Conservation (phyloP, 2,113 vertebrate genomes). For the Corythaixoides concolor region DNA sequence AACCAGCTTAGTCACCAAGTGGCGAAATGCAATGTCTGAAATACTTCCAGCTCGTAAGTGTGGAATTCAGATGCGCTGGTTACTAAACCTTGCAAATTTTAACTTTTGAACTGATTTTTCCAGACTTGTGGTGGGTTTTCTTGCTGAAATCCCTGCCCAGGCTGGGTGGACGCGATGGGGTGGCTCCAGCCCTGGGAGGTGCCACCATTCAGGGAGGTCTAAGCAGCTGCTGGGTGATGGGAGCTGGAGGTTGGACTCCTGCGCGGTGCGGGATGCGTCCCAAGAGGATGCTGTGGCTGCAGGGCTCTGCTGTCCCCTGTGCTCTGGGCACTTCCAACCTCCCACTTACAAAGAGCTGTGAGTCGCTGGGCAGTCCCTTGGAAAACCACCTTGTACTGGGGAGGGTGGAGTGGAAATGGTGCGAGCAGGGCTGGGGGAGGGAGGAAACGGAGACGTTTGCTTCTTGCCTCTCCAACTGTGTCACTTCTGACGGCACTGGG, state of each 20-base stretch:
- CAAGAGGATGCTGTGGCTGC: background rate
- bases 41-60: background rate
- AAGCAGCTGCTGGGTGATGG: background rate
- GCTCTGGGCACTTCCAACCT: background rate
- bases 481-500: accelerated
- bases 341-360: accelerated
- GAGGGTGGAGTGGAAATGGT: background rate
- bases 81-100: background rate
- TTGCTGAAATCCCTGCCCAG: background rate
- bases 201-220: background rate
- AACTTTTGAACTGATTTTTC: background rate
- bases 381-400: background rate
- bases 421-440: background rate
- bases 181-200: background rate
- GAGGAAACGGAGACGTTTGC: background rate
- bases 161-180: background rate
- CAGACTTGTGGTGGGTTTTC: background rate
- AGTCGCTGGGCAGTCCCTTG: background rate
- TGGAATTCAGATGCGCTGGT: background rate
- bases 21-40: background rate
- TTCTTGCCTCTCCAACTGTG: background rate
- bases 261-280: accelerated
- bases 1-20: background rate
- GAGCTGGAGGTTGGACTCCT: background rate
- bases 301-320: background rate